Evolutionary conservation across 2,888 invertebrate species (phyloP), one percentile per base, ranked within the genome.

Genomic region (Therioaphis trifolii): DNA sequence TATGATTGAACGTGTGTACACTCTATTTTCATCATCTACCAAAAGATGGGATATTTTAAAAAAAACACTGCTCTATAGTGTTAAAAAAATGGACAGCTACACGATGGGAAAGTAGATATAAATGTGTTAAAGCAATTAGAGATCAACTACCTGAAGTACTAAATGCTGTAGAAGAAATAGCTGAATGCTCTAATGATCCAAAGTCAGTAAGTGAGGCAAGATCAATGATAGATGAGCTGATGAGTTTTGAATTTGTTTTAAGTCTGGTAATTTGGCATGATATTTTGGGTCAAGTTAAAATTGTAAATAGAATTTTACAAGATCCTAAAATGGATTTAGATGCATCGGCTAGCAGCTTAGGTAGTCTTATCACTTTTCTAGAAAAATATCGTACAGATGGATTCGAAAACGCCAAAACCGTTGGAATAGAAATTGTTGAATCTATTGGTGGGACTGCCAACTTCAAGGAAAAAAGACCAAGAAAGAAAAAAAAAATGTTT

Each of bases 381-480:
- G 0, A 66, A n/a, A 35, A 66, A 66, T 35, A 66, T 35, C 66
- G 66, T 66, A 4, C 4, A n/a, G 12, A 35, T 35, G 35, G n/a
- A 66, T 66, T 66, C 35, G n/a, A 66, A 66, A 66, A 66, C 35
- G 35, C 66, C 35, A 66, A 66, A 66, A 12, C 0, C 0, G 66
- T 66, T 66, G 35, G 66, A 66, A 66, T n/a, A 1, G 0, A 35
- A 66, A 66, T 66, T 12, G n/a, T 66, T 66, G 18, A 66, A 66
- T 66, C 9, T 35, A n/a, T 66, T 66, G 63, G 35, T 66, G 66
- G 35, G 35, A 66, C 66, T 35, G 35, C 66, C 12, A 66, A n/a
- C 35, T 66, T 35, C 66, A 40, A 66, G 66, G 66, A n/a, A 35
- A 63, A 66, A 12, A 66, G 66, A 35, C 35, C n/a, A 66, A 66